Evolutionary conservation across 2,797 vertebrate species (phyloP), one percentile per base, ranked within the genome.

Genomic region (Siniperca obscura): DNA sequence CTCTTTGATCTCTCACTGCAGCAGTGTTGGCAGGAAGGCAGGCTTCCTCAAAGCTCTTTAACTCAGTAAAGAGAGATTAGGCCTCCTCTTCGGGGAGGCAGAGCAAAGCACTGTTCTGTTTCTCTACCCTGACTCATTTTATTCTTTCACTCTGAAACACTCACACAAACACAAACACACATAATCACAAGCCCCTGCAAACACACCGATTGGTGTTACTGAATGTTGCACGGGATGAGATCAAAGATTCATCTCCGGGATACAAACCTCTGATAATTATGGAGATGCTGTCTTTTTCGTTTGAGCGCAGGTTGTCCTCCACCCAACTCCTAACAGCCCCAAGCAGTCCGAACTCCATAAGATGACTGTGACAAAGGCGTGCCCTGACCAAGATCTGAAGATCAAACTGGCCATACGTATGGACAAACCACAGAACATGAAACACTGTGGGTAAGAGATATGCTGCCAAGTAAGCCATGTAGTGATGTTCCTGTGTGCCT

Each of bases 351-450:
- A 99, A 84, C 98, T 97, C 92, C 98, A 99, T 88, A 99, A 99
- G 95, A 99, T 99, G 98, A 92, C 97, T 14, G 97, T 99, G 89
- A 99, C 98, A 80, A 99, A 99, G 95, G 99, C 99, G 67, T 99
- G 98, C 86, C 97, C 98, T 0, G 98, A 99, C 95, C 98, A 99
- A 84, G 98, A 99, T 89, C 96, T 99, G 86, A 98, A 95, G 95
- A 99, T 99, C 94, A 99, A 99, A 93, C 96, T 99, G 90, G 98
- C 98, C 0, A 97, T 99, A 82, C 95, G 98, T 84, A 99, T 99
- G 98, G 98, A 99, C 95, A 99, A 99, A 89, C 98, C 98, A 72
- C 98, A 99, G 93, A 99, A 99, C 93, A 99, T 99, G 98, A 99
- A 99, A 86, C 98, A 99, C 94, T 99, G 97, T 94, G 98, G 98